phyloP scores from a whole-genome alignment of 2,888 invertebrate genomes.

The Synergus itoensis region DNA sequence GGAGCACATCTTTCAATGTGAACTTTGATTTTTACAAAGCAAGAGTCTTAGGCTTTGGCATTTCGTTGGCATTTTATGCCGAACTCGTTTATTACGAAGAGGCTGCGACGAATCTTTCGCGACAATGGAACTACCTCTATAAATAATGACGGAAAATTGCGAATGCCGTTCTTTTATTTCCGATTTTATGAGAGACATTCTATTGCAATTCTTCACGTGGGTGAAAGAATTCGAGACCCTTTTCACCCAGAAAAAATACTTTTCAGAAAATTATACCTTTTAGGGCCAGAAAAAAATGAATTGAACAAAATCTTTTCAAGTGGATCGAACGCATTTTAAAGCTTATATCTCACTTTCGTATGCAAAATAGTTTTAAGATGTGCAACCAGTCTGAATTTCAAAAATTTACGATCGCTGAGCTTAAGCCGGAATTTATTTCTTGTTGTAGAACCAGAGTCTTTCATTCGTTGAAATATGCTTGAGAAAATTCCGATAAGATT shows the following conservation, averaged over 20 bases:
- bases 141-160: conserved; percentile 37
- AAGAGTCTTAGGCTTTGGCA: not conserved
- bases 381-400: not conserved
- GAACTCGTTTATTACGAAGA: not conserved
- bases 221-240: not conserved
- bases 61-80: not conserved
- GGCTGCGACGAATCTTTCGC: not conserved
- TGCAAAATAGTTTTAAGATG: too few species aligned
- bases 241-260: not conserved
- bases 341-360: too few species aligned
- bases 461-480: not conserved
- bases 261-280: too few species aligned
- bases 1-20: not conserved
- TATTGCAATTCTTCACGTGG: conserved; percentile 7
- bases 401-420: not conserved
- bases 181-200: conserved; percentile 34
- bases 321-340: too few species aligned
- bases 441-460: not conserved
- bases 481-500: not conserved
- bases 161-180: conserved; percentile 13
- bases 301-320: not conserved
- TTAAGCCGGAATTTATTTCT: not conserved
- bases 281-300: not conserved
- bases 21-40: not conserved
- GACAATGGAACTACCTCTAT: conserved; percentile 22